phyloP scores from a whole-genome alignment of 2,113 vertebrate genomes.

The Aspiorhynchus laticeps region DNA sequence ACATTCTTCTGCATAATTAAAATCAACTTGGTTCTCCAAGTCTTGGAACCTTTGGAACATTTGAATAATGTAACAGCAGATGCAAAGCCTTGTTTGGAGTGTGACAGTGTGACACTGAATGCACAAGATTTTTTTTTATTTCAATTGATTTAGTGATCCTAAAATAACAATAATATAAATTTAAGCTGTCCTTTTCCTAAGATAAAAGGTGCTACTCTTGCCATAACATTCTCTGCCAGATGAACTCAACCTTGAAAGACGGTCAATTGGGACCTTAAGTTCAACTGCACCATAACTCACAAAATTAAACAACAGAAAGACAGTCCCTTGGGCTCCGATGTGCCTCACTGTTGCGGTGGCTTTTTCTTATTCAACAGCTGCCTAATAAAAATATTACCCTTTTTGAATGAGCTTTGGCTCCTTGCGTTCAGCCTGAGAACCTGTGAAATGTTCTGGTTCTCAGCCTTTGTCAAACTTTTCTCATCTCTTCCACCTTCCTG shows the following conservation, averaged over 20 bases:
- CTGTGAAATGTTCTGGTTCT: slow-evolving; percentile 34
- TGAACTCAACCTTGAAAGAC: slow-evolving; percentile 20
- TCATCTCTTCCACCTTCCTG: not conserved
- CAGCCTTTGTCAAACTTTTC: slow-evolving; percentile 29
- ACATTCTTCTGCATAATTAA: slow-evolving; percentile 71
- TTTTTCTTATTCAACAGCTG: slow-evolving; percentile 30
- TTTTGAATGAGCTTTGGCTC: slow-evolving; percentile 36
- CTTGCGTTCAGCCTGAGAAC: slow-evolving; percentile 19
- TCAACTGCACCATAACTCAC: slow-evolving; percentile 33
- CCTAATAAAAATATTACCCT: slow-evolving; percentile 53
- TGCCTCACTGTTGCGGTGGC: not conserved
- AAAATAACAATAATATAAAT: not conserved
- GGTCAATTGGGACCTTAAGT: not conserved
- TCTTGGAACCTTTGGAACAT: slow-evolving; percentile 53
- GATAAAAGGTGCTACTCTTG: not conserved
- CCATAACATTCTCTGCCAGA: slow-evolving; percentile 28
- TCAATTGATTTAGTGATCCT: not conserved
- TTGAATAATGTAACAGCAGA: slow-evolving; percentile 64
- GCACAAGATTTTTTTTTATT: not conserved
- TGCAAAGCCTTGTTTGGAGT: slow-evolving; percentile 16
- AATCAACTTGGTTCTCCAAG: slow-evolving; percentile 57
- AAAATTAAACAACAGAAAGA: slow-evolving; percentile 23
- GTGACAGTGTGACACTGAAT: slow-evolving; percentile 5
- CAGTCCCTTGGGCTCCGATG: not conserved
- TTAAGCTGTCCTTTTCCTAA: not conserved